Conservation (phyloP, 2,113 vertebrate genomes). For the Chauna torquata region DNA sequence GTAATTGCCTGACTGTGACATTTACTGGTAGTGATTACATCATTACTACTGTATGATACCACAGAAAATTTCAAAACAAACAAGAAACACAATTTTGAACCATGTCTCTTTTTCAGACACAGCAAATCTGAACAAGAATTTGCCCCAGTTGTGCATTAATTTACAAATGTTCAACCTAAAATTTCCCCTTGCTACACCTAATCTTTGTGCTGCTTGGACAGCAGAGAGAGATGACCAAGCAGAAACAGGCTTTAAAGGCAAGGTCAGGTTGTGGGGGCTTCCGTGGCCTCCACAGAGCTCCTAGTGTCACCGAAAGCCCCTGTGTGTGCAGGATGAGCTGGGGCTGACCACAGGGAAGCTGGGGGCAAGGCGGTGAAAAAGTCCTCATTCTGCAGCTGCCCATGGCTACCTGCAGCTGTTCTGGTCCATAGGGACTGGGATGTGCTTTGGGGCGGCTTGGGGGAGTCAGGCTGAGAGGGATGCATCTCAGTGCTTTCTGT, state of each 20-base stretch:
- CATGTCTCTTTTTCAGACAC: background rate
- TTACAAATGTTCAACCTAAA: background rate
- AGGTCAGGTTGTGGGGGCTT: background rate
- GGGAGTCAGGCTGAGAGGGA: background rate
- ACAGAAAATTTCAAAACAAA: background rate
- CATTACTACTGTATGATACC: background rate
- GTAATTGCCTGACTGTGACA: background rate
- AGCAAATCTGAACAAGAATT: background rate
- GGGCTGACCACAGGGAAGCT: background rate
- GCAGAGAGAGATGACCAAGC: background rate
- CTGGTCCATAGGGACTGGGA: background rate
- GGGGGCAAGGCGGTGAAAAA: background rate
- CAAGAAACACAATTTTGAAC: background rate
- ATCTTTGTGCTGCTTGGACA: background rate
- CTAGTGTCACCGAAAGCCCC: background rate
- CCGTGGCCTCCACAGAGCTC: background rate
- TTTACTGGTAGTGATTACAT: slow-evolving; percentile 1
- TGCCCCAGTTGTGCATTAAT: rapidly evolving
- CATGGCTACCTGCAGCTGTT: background rate
- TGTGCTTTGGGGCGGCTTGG: background rate
- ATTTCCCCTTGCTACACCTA: background rate
- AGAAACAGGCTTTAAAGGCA: background rate
- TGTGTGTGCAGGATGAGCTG: background rate
- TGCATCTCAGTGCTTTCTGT: rapidly evolving
- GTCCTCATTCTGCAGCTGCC: background rate